Evolutionary conservation across 2,797 vertebrate species (phyloP), one percentile per base, ranked within the genome.

Genomic region (Malacoraja senta): DNA sequence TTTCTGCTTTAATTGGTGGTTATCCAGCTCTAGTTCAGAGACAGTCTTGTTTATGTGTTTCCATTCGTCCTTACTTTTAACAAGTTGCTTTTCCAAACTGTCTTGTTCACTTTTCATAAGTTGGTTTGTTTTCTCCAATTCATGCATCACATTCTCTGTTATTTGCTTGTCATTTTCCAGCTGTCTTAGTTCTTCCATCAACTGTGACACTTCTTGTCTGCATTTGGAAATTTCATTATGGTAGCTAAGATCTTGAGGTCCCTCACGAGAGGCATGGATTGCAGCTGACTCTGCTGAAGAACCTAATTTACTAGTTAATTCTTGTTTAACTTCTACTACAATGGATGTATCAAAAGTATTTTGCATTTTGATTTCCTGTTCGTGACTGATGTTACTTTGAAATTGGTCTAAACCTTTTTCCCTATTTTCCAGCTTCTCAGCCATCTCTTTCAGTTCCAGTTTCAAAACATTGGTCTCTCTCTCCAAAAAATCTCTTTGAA

Each of bases 401-500:
- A 29, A 53, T 32, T 7, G 94, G 38, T 94, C 94, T 44, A 71
- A 26, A 61, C 91, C 83, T 21, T 95, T 94, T 77, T 92, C 93
- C 61, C 84, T 95, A 88, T 86, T 94, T 93, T 95, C 93, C 91
- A 95, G 93, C 93, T 95, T 94, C 13, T 94, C 93, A 26, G 95
- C 93, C 93, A 93, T 93, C 61, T 63, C 92, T 93, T 96, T 94
- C 93, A 97, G 94, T 29, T 95, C 95, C 83, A 94, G 94, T 94
- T 94, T 98, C 94, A 99, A 94, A 63, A 96, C 94, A 93, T 94
- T 91, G 3, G 97, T 93, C 94, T 98, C 97, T 94, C 95, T 95
- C 94, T 93, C 95, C 68, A 98, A 95, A 94, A 94, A 95, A 86
- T 96, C 95, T 94, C 97, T 97, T 94, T 99, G 97, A 74, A 94